Base-by-base conservation (phyloP, 2,888 invertebrate genomes). In the Chrysomela aeneicollis region DNA sequence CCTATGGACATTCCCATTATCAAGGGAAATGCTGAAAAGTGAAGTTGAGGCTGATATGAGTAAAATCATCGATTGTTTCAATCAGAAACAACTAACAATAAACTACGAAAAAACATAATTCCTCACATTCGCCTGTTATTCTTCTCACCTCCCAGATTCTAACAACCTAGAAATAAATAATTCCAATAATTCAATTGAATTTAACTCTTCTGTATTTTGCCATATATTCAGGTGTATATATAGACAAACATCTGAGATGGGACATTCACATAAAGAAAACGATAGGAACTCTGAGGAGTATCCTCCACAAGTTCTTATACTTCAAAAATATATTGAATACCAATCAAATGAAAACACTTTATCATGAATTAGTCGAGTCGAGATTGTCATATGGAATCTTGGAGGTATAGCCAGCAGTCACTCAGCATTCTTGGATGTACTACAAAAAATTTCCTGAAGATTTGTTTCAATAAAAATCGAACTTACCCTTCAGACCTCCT, bases 381-480 rank as follows among this genome's bases (percentile, higher is more conserved):
- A 22, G 22, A 22, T 35, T 60, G 19, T 21, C 2, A 2, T 60
- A 60, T 35, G 59, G 51, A 18, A 18, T 37, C 15, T 5, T 51
- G 12, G 60, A 37, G 42, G 52, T 12, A 22, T 52, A 10, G 52
- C 51, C 18, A 50, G 21, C 21, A 52, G 52, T 30, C 26, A 52
- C 35, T 32, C 37, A 52, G 10, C 30, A 5, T 37, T 21, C 10
- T n/a, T 51, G 17, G 37, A 30, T 15, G 19, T 59, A 10, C 6
- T 59, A 32, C 59, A 51, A 50, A 59, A 59, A 21, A n/a, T 17
- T 6, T 49, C 9, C 10, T 59, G 9, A 59, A 51, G 19, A 59
- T 59, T 5, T 54, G 32, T n/a, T 30, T 37, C n/a, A 54, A 54
- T 37, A 19, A 37, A 22, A 12, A 19, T 37, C 10, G 5, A n/a